Base-by-base conservation (phyloP, 2,113 vertebrate genomes). In the Orycteropus afer region DNA sequence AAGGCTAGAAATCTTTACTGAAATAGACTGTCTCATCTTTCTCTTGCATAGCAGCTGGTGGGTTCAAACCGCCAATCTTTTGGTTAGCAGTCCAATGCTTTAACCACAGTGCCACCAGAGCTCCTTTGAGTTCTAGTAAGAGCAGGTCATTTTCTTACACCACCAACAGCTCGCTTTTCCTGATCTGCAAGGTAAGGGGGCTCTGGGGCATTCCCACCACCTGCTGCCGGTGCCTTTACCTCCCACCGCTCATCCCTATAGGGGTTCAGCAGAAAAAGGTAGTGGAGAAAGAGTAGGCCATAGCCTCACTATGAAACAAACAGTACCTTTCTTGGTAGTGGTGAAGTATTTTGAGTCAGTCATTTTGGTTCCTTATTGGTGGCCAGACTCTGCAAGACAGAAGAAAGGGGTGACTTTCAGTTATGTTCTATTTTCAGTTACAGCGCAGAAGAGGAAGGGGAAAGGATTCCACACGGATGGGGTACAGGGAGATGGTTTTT, bases 321-420 rank as follows among this genome's bases (percentile, higher is more conserved):
- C 25, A 86, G 97, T 96, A 99, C 99, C 99, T 99, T 99, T 99
- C 98, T 99, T 99, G 42, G 99, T 99, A 51, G 99, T 99, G 96
- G 99, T 99, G 98, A 99, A 99, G 96, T 99, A 99, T 98, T 99
- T 99, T 2, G 99, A 99, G 98, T 99, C 99, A 0, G 99, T 99
- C 99, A 99, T 99, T 97, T 99, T 99, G 98, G 99, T 93, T 93
- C 95, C 94, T 96, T 97, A 95, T 34, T 76, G 85, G 96, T 71
- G 12, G 94, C 84, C 91, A 20, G 77, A 87, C 27, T 96, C 98
- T 99, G 98, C 17, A 91, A 96, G 89, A 97, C 55, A 98, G 25
- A 12, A 95, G 85, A 94, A 34, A 77, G 53, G 27, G 45, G 0
- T 94, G 61, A 94, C 42, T 86, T 67, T 65, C 65, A 47, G 71